Percentiles rank a stretch among this genome's conserved stretches.
These are phyloP conservation scores for Ectropis grisescens DNA, from an alignment of 1,140 invertebrate genomes.

Conservation along the genomic window DNA sequence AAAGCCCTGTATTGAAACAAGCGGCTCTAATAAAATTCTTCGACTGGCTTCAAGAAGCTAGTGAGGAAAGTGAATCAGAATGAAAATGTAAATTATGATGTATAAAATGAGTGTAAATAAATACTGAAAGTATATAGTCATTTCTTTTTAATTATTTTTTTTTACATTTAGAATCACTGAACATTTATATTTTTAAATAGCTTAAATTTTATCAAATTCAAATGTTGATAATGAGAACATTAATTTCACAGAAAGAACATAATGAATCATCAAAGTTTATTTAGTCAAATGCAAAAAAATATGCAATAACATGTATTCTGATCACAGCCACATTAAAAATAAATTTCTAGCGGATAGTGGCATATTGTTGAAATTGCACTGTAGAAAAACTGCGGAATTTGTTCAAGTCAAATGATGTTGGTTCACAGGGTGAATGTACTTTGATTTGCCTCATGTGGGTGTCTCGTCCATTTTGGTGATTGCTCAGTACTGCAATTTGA, in stretches of 20 bases:
- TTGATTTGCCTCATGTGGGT: constrained; percentile 98
- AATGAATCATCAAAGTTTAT: too few species aligned
- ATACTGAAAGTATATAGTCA: too few species aligned
- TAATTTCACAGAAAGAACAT: too few species aligned
- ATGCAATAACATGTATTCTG: too few species aligned
- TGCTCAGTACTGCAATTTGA: constrained; percentile 96
- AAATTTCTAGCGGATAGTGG: constrained; percentile 84
- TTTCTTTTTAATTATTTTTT: too few species aligned
- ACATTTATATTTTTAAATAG: too few species aligned
- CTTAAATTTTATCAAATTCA: too few species aligned
- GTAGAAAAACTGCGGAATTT: constrained; percentile 84
- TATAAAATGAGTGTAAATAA: too few species aligned
- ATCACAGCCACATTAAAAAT: too few species aligned
- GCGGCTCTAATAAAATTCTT: constrained; percentile 75
- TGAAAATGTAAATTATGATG: constrained; percentile 10
- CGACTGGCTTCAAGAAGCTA: constrained; percentile 87
- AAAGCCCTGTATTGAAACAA: constrained; percentile 55
- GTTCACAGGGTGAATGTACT: constrained; percentile 92
- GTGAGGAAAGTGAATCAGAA: constrained; percentile 77
- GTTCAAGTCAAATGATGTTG: constrained; percentile 79
- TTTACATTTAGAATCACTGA: too few species aligned
- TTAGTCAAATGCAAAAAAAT: too few species aligned
- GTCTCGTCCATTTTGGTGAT: constrained; percentile 98
- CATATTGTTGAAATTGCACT: constrained; percentile 85
- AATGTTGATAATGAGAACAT: too few species aligned